Evolutionary conservation across 2,888 invertebrate genomes (phyloP).

Genomic region (Netelia inedita): DNA sequence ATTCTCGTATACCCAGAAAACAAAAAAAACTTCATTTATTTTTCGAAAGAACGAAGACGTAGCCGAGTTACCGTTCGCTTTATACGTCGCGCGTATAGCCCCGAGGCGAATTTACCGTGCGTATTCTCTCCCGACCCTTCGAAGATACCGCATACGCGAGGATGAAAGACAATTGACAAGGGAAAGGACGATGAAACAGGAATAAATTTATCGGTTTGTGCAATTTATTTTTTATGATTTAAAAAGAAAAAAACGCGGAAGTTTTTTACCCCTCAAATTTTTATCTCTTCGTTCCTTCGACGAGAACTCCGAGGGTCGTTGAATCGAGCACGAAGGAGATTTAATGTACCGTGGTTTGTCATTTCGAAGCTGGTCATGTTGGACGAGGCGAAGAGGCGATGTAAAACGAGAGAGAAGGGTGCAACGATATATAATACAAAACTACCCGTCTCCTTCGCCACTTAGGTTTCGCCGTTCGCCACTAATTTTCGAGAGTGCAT

Average conservation of each 20-base stretch:
- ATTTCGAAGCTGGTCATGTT: neutral
- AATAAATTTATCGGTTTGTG: constrained; percentile 64
- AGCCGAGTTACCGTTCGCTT: constrained; percentile 19
- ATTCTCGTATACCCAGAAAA: constrained; percentile 13
- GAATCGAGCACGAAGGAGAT: neutral
- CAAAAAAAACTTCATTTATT: constrained; percentile 68
- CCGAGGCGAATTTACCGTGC: constrained; percentile 35
- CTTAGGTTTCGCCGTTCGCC: no score
- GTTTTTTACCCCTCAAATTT: constrained; percentile 25
- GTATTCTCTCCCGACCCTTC: constrained; percentile 34
- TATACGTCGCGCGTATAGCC: constrained; percentile 40
- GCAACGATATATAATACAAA: constrained; percentile 14
- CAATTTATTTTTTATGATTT: constrained; percentile 72
- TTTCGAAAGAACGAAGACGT: constrained; percentile 32
- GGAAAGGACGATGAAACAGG: constrained; percentile 35
- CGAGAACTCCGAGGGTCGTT: neutral
- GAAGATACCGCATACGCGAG: constrained; percentile 14
- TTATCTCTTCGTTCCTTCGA: constrained; percentile 17
- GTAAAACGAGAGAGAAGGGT: neutral
- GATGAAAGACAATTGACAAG: constrained; percentile 22
- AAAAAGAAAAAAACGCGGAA: constrained; percentile 3
- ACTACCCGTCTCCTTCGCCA: constrained; percentile 2
- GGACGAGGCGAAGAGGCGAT: neutral
- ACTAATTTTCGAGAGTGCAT: constrained; percentile 38
- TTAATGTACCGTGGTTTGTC: constrained; percentile 24